Evolutionary conservation across 2,113 vertebrate genomes (phyloP).

Genomic region (Equus quagga): DNA sequence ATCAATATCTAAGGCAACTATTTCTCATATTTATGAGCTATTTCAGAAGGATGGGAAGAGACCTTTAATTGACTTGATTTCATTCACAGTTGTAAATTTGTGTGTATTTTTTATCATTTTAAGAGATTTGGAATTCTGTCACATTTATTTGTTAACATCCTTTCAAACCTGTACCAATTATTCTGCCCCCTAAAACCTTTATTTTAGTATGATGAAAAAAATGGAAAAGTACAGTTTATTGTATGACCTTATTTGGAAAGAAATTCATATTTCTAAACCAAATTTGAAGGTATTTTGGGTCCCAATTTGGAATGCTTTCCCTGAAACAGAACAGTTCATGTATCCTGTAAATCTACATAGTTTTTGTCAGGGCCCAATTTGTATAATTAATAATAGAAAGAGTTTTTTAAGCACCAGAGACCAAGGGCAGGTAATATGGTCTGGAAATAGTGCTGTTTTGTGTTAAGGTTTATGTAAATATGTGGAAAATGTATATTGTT

Average conservation of each 20-base stretch:
- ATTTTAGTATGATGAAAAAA: slow-evolving; percentile 11
- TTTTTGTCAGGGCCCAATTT: slow-evolving; percentile 33
- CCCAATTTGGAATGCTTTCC: not conserved
- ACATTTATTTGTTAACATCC: slow-evolving; percentile 19
- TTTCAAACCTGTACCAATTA: slow-evolving; percentile 11
- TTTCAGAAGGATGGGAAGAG: not conserved
- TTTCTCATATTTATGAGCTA: not conserved
- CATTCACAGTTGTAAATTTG: not conserved
- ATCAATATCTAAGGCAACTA: not conserved
- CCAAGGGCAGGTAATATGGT: not conserved
- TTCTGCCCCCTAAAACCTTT: slow-evolving; percentile 16
- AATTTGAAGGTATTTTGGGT: slow-evolving; percentile 34
- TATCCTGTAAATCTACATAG: not conserved
- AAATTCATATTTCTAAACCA: slow-evolving; percentile 55
- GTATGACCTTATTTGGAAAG: slow-evolving; percentile 26
- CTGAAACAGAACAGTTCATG: slow-evolving; percentile 16
- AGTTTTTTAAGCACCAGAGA: not conserved
- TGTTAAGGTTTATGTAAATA: slow-evolving; percentile 52
- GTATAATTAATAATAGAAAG: slow-evolving; percentile 26
- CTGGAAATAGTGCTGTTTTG: not conserved
- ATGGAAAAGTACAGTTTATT: not conserved
- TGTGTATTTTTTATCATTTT: not conserved
- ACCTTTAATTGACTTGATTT: not conserved
- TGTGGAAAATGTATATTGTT: not conserved
- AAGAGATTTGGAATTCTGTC: slow-evolving; percentile 37